Evolutionary conservation across 1,140 invertebrate species (phyloP).

Genomic region (Riptortus pedestris): DNA sequence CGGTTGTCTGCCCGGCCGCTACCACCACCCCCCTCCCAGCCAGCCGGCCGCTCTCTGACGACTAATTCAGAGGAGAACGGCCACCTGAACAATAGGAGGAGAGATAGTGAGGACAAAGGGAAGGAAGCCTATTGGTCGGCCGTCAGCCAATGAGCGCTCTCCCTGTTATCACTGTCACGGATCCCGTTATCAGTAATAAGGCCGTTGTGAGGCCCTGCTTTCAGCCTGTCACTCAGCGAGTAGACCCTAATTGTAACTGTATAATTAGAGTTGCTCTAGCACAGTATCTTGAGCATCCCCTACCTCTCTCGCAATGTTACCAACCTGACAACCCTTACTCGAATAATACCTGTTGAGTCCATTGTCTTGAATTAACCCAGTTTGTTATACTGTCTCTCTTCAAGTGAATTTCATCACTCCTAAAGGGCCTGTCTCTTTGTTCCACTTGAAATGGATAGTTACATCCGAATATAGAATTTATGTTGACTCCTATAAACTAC

Average conservation of each 20-base stretch:
- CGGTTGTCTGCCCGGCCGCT: not conserved
- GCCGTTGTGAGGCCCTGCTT: not conserved
- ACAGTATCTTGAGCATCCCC: not conserved
- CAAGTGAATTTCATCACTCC: too few species aligned
- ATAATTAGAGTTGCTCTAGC: not conserved
- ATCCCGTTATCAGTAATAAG: conserved; percentile 15
- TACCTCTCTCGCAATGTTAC: not conserved
- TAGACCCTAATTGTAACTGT: conserved; percentile 8
- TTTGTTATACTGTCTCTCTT: too few species aligned
- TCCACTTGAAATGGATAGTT: too few species aligned
- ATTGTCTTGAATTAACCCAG: not conserved
- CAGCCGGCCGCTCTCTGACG: not conserved
- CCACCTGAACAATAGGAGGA: not conserved
- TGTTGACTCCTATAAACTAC: too few species aligned
- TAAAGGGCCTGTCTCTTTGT: too few species aligned
- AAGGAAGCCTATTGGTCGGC: conserved; percentile 4
- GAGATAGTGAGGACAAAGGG: conserved; percentile 10
- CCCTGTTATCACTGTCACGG: not conserved
- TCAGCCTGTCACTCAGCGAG: conserved; percentile 6
- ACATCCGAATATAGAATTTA: too few species aligned
- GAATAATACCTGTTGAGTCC: not conserved
- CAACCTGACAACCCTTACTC: not conserved
- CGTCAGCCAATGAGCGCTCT: not conserved
- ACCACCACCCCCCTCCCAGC: not conserved
- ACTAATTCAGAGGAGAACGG: conserved; percentile 1